Conservation (phyloP, 2,797 vertebrate genomes). For the Epinephelus coioides region DNA sequence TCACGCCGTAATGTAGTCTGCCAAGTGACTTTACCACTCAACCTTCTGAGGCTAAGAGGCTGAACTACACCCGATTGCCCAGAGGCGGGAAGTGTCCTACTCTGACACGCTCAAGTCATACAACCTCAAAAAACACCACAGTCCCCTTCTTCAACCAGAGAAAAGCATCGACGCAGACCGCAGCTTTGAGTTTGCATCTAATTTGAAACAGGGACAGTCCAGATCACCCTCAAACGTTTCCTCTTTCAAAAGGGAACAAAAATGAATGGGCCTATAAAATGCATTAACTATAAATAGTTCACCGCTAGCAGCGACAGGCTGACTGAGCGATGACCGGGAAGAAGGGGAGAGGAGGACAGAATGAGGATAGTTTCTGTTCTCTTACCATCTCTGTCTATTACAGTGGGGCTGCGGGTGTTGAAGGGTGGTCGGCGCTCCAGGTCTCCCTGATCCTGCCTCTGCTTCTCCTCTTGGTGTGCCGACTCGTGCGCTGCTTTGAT, state of each 20-base stretch:
- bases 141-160: slow-evolving; percentile 17
- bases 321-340: slow-evolving; percentile 23
- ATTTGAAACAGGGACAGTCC: slow-evolving; percentile 39
- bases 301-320: slow-evolving; percentile 42
- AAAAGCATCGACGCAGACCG: slow-evolving; percentile 9
- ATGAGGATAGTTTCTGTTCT: slow-evolving; percentile 24
- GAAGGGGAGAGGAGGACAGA: slow-evolving; percentile 19
- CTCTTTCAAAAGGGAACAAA: slow-evolving; percentile 38
- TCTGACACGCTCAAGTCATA: slow-evolving; percentile 36
- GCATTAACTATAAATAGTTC: slow-evolving; percentile 52
- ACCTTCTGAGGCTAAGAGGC: slow-evolving; percentile 45
- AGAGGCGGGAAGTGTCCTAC: slow-evolving; percentile 32
- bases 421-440: slow-evolving; percentile 88
- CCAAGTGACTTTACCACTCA: slow-evolving; percentile 44
- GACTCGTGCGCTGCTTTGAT: slow-evolving; percentile 97
- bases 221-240: slow-evolving; percentile 27
- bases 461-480: slow-evolving; percentile 93
- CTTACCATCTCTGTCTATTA: slow-evolving; percentile 94
- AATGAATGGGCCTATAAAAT: slow-evolving; percentile 53
- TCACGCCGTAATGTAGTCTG: slow-evolving; percentile 44
- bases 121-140: slow-evolving; percentile 17
- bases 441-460: slow-evolving; percentile 93
- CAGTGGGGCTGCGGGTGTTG: slow-evolving; percentile 89
- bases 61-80: slow-evolving; percentile 51
- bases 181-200: slow-evolving; percentile 19